Evolutionary conservation across 2,888 invertebrate genomes (phyloP).

Genomic region (Allygus modestus): DNA sequence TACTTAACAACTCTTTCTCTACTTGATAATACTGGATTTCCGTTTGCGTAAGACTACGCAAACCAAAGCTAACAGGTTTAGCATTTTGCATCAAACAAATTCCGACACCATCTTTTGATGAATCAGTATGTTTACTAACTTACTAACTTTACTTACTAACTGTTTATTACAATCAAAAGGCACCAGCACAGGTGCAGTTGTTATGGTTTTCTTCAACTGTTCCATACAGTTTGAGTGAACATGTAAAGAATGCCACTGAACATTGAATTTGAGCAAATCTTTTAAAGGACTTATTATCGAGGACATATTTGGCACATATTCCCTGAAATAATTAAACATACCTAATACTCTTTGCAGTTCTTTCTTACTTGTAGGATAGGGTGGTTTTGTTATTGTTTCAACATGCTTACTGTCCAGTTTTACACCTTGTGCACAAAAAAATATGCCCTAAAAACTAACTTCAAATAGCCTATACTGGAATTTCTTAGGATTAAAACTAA

Average conservation of each 20-base stretch:
- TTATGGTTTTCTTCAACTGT: slow-evolving; percentile 63
- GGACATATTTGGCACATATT: slow-evolving; percentile 68
- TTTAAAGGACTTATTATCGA: slow-evolving; percentile 66
- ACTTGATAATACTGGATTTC: slow-evolving; percentile 73
- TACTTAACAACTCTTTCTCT: slow-evolving; percentile 73
- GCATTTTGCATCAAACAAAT: slow-evolving; percentile 72
- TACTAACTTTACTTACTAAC: too few species aligned
- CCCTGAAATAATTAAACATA: slow-evolving; percentile 68
- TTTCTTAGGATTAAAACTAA: slow-evolving; percentile 65
- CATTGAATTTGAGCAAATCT: slow-evolving; percentile 66
- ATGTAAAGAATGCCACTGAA: slow-evolving; percentile 65
- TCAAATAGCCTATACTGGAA: slow-evolving; percentile 63
- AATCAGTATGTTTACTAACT: slow-evolving; percentile 72
- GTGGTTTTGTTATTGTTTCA: slow-evolving; percentile 68
- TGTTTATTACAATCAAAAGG: slow-evolving; percentile 69
- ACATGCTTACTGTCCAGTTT: slow-evolving; percentile 68
- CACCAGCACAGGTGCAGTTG: slow-evolving; percentile 61
- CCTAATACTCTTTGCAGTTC: slow-evolving; percentile 67
- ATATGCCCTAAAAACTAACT: slow-evolving; percentile 54
- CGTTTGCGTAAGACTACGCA: slow-evolving; percentile 70
- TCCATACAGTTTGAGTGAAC: slow-evolving; percentile 63
- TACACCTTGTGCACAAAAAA: slow-evolving; percentile 61
- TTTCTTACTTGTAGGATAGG: slow-evolving; percentile 66
- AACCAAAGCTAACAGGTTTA: slow-evolving; percentile 72
- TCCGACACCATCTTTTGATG: slow-evolving; percentile 71